These are phyloP conservation scores for Tor tambroides DNA, from an alignment of 2,113 vertebrate species.

Conservation along the genomic window DNA sequence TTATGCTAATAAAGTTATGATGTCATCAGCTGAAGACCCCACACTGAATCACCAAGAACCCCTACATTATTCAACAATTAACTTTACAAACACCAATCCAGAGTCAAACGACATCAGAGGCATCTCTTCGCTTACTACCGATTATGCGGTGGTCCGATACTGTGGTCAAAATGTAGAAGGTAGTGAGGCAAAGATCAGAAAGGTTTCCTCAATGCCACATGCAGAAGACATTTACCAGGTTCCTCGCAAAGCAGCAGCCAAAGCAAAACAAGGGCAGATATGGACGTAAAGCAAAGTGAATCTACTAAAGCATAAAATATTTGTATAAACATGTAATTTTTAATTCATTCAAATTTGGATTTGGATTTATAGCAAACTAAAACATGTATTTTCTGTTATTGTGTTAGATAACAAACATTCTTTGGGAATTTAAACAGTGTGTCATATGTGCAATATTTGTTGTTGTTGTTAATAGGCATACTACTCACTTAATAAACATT, in stretches of 20 bases:
- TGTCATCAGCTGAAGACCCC: not conserved
- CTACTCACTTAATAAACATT: not conserved
- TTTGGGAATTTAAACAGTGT: too few relatives aligned
- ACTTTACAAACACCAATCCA: not conserved
- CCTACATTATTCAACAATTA: conserved; percentile 21
- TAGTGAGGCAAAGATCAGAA: not conserved
- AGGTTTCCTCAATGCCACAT: not conserved
- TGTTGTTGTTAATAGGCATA: not conserved
- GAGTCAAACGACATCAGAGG: not conserved
- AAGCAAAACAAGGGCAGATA: not conserved
- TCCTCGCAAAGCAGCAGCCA: not conserved
- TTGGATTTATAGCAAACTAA: not conserved
- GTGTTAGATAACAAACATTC: not conserved
- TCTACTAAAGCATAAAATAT: not conserved
- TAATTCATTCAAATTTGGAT: not conserved
- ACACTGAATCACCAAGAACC: not conserved
- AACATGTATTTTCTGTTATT: not conserved
- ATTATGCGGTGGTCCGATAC: not conserved
- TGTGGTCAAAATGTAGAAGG: not conserved
- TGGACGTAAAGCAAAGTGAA: not conserved
- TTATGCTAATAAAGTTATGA: not conserved
- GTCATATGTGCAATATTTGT: too few relatives aligned
- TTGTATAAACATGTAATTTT: not conserved
- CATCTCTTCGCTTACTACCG: not conserved
- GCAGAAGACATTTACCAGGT: not conserved